Conservation (phyloP, 2,888 invertebrate genomes). For the Lasioglossum zephyrum region DNA sequence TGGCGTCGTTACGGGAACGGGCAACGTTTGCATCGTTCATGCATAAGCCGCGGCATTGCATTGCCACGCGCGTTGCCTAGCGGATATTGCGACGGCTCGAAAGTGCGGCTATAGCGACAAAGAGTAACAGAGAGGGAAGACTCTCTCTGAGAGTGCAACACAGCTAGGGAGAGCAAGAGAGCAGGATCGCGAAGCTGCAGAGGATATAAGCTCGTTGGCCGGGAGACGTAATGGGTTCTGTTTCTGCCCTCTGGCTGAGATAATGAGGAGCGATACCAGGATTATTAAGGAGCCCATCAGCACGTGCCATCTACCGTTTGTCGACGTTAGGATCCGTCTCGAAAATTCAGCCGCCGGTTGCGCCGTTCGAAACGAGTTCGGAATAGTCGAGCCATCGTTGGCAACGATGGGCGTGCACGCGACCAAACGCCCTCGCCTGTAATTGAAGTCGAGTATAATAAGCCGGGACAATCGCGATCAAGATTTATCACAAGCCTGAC, state of each 20-base stretch:
- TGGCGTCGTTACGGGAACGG: constrained; percentile 45
- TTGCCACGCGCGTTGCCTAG: constrained; percentile 49
- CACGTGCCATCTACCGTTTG: constrained; percentile 60
- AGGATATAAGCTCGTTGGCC: constrained; percentile 66
- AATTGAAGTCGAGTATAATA: constrained; percentile 39
- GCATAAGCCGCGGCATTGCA: constrained; percentile 70
- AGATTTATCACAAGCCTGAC: constrained; percentile 24
- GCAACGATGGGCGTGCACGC: constrained; percentile 22
- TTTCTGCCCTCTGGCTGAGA: constrained; percentile 68
- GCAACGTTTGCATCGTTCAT: constrained; percentile 67
- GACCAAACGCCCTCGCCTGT: constrained; percentile 5
- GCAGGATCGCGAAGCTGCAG: neutral
- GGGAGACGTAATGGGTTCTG: constrained; percentile 72
- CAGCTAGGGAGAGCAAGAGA: constrained; percentile 1
- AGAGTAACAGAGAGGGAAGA: neutral
- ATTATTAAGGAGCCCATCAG: constrained; percentile 74
- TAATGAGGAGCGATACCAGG: constrained; percentile 76
- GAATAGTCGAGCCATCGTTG: constrained; percentile 12
- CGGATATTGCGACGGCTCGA: constrained; percentile 53
- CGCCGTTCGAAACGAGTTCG: neutral
- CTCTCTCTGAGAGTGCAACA: too few species aligned
- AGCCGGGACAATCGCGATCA: constrained; percentile 14
- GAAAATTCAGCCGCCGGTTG: constrained; percentile 41
- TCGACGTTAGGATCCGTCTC: constrained; percentile 42
- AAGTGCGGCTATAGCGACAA: constrained; percentile 9